These are phyloP conservation scores for Botia almorhae DNA, from an alignment of 2,797 vertebrate genomes.

Conservation along the genomic window DNA sequence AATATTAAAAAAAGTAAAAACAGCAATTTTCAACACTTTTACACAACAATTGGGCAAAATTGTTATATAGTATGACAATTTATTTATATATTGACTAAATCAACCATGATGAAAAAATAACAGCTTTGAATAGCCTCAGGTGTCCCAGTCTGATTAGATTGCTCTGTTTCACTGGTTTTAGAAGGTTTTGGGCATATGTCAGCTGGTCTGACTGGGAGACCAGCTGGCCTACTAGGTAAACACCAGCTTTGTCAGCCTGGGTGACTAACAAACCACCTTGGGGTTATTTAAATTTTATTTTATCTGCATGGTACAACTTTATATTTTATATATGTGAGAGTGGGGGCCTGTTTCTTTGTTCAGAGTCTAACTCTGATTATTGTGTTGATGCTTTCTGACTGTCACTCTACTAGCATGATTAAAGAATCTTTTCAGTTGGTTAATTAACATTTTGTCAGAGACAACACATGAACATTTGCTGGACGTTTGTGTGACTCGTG, in stretches of 20 bases:
- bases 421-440: neutral
- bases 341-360: neutral
- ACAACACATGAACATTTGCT: neutral
- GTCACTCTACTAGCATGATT: neutral
- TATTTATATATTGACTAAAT: neutral
- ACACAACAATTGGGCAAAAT: no score
- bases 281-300: neutral
- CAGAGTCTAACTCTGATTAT: neutral
- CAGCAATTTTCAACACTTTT: no score
- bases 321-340: neutral
- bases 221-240: conserved; percentile 3
- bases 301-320: neutral
- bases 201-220: conserved; percentile 10
- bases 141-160: neutral
- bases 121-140: neutral
- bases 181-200: neutral
- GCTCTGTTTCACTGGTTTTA: neutral
- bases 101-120: neutral
- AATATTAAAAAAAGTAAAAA: no score
- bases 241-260: neutral
- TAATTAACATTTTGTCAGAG: conserved; percentile 11
- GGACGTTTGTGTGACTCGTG: conserved; percentile 1
- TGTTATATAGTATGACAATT: neutral
- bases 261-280: neutral
- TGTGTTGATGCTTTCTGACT: neutral